These are phyloP conservation scores for Huso huso DNA, from an alignment of 2,797 vertebrate species.

Conservation along the genomic window DNA sequence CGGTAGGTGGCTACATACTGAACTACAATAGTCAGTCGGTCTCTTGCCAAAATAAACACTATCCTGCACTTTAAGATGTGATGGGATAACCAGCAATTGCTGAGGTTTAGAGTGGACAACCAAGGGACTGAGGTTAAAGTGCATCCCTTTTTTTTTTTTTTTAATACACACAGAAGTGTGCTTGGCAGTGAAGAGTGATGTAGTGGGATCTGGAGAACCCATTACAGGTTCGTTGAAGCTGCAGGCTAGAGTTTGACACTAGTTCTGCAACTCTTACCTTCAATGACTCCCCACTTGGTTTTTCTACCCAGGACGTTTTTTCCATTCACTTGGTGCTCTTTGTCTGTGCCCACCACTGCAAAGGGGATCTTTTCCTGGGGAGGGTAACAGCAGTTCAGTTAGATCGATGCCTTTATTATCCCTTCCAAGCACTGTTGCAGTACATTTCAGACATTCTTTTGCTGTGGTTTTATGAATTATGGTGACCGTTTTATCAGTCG, in stretches of 20 bases:
- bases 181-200: background rate
- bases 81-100: slow-evolving; percentile 2
- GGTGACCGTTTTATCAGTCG: too few species aligned
- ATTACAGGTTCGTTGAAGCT: background rate
- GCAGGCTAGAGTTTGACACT: background rate
- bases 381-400: background rate
- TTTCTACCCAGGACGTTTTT: slow-evolving; percentile 91
- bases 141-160: background rate
- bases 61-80: background rate
- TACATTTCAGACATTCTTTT: too few species aligned
- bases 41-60: background rate
- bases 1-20: background rate
- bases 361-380: slow-evolving; percentile 94
- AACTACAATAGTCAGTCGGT: background rate
- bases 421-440: too few species aligned
- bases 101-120: background rate
- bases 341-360: slow-evolving; percentile 94
- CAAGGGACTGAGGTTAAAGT: background rate
- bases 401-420: too few species aligned
- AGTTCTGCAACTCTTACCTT: slow-evolving; percentile 62
- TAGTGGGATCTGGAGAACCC: slow-evolving; percentile 1
- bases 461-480: too few species aligned
- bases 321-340: slow-evolving; percentile 95
- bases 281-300: slow-evolving; percentile 97
- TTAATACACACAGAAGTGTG: background rate